A percentile compares a stretch with the other conserved stretches of the same genome.
phyloP scores from a whole-genome alignment of 1,140 invertebrate species.

The Pseudomyrmex dendroicus region DNA sequence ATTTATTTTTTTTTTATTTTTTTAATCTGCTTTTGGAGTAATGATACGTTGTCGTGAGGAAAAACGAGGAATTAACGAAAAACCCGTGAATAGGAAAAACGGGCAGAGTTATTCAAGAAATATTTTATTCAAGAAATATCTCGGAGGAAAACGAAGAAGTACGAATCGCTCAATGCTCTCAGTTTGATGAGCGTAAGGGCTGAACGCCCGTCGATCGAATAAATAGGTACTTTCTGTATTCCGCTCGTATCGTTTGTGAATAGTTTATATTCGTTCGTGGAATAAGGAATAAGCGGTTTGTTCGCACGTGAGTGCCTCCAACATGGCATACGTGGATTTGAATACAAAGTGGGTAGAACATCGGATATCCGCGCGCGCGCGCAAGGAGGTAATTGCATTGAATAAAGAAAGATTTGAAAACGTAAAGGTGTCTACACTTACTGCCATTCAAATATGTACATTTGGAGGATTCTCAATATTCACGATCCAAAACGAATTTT shows the following conservation, averaged over 20 bases:
- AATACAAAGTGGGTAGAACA: constrained; percentile 67
- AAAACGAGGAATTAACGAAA: constrained; percentile 1
- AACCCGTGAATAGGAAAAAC: not conserved
- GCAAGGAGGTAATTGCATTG: constrained; percentile 68
- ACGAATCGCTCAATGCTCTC: constrained; percentile 52
- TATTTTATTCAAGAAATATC: constrained; percentile 34
- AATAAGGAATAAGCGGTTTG: constrained; percentile 74
- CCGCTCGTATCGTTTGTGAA: constrained; percentile 59
- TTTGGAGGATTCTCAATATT: constrained; percentile 53
- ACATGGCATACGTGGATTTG: constrained; percentile 72
- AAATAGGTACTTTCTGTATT: constrained; percentile 69
- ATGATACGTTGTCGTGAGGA: not conserved
- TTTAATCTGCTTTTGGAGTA: not conserved
- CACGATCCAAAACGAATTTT: constrained; percentile 56
- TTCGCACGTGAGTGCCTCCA: constrained; percentile 70
- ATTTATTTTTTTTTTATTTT: not conserved
- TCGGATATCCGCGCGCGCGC: constrained; percentile 47
- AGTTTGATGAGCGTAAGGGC: constrained; percentile 51
- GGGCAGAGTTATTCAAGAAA: not conserved
- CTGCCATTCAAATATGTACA: constrained; percentile 53
- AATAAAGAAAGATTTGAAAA: constrained; percentile 69
- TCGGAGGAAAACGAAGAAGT: constrained; percentile 6
- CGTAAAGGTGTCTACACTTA: constrained; percentile 55
- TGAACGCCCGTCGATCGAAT: constrained; percentile 53
- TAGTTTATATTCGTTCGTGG: constrained; percentile 71